phyloP scores from a whole-genome alignment of 2,888 invertebrate species.

The Malthinus flaveolus region DNA sequence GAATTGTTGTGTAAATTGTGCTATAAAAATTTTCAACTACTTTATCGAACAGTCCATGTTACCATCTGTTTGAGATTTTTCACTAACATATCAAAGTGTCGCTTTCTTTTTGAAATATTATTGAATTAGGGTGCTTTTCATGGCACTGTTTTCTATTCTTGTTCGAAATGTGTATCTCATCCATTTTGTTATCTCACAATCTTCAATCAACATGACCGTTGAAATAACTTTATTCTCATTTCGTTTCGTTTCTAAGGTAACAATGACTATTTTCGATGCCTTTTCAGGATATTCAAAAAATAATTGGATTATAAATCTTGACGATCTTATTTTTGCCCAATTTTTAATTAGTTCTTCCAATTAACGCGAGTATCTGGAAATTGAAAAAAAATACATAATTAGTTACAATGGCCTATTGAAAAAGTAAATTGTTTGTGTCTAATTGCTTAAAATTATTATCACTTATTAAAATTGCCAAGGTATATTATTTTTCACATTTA shows the following conservation, averaged over 20 bases:
- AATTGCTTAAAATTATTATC: background rate
- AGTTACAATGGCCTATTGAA: too few species aligned
- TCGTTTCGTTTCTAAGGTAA: constrained; percentile 20
- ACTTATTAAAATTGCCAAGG: too few species aligned
- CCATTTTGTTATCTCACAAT: constrained; percentile 18
- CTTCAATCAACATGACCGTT: constrained; percentile 14
- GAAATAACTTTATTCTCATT: constrained; percentile 15
- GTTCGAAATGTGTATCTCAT: constrained; percentile 13
- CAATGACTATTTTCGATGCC: constrained; percentile 10
- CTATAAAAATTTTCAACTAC: constrained; percentile 32
- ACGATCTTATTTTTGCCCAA: too few species aligned
- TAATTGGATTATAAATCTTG: constrained; percentile 38
- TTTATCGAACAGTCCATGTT: constrained; percentile 43
- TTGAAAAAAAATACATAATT: too few species aligned
- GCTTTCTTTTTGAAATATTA: constrained; percentile 24
- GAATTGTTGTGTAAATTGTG: constrained; percentile 7
- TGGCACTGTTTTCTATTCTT: constrained; percentile 19
- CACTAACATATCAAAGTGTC: constrained; percentile 32
- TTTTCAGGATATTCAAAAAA: constrained; percentile 32
- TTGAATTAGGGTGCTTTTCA: constrained; percentile 23
- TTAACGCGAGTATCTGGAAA: background rate
- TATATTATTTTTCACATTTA: too few species aligned
- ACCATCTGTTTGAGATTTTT: constrained; percentile 38
- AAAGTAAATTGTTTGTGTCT: too few species aligned
- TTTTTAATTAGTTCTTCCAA: background rate